phyloP scores from a whole-genome alignment of 2,888 invertebrate species.

The Parochlus steinenii region DNA sequence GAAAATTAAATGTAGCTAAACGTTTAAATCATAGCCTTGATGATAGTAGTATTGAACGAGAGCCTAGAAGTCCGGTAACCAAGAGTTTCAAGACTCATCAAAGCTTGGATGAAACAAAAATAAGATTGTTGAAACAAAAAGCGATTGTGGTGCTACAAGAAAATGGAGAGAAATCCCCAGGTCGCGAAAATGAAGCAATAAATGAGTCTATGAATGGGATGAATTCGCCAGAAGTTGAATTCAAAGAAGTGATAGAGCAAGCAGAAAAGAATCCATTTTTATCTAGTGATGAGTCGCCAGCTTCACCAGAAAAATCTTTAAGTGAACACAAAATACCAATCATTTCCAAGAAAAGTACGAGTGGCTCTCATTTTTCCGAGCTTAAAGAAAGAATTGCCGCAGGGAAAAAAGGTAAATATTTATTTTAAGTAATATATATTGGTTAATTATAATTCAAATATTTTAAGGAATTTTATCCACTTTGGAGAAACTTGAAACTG shows the following conservation, averaged over 20 bases:
- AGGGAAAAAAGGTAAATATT: conserved; percentile 26
- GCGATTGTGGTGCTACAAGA: background rate
- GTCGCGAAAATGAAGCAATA: background rate
- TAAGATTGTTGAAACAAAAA: conserved; percentile 19
- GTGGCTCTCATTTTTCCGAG: conserved; percentile 22
- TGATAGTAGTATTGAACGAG: conserved; percentile 40
- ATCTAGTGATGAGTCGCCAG: too few relatives aligned
- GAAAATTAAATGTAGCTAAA: conserved; percentile 37
- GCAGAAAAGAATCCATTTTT: too few relatives aligned
- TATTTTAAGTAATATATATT: too few relatives aligned
- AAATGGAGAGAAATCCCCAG: background rate
- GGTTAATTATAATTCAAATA: background rate
- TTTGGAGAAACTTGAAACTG: conserved; percentile 37
- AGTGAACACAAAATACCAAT: too few relatives aligned
- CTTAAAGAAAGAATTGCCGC: conserved; percentile 37
- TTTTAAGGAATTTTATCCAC: conserved; percentile 35
- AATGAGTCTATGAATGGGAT: background rate
- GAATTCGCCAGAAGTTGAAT: background rate
- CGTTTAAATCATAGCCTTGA: conserved; percentile 61
- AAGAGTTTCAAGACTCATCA: conserved; percentile 40
- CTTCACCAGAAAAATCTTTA: too few relatives aligned
- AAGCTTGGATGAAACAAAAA: conserved; percentile 47
- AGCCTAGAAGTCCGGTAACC: conserved; percentile 21
- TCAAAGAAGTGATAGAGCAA: background rate
- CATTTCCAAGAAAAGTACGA: too few relatives aligned